Evolutionary conservation across 2,888 invertebrate genomes (phyloP), one percentile per base, ranked within the genome.

Genomic region (Neoitamus cyanurus): DNA sequence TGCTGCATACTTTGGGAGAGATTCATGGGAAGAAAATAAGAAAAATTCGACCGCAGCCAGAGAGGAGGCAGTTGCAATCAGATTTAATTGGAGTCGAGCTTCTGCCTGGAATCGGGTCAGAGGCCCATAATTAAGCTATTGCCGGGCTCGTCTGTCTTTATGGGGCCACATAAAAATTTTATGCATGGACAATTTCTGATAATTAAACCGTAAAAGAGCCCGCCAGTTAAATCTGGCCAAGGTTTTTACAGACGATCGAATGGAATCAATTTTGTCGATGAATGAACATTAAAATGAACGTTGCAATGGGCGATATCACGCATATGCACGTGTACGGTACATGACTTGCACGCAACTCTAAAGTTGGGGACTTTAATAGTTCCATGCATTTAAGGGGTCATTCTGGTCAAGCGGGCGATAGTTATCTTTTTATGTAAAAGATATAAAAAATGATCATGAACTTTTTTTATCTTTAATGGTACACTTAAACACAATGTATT

Each of bases 41-140:
- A 58, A 58, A 20, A 58, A 42, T 42, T 42, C 42, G 13, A 42
- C 42, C 42, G 15, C n/a, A 42, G 7, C 25, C 25, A 58, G 20
- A 58, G 20, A 58, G 20, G 20, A 9, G 58, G 9, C 58, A 58
- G 7, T 42, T 42, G 42, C 42, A 42, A 58, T 58, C 58, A 20
- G 58, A 58, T 15, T 58, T 58, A 58, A 58, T 58, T 58, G 58
- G 20, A 58, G 58, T 20, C 20, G 25, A 25, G 58, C 58, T 58
- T 58, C 58, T 20, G 20, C 58, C 42, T n/a, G 20, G 58, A 58
- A 58, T 15, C 25, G 58, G 58, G 58, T 58, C 58, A 58, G 58
- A 58, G 58, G 58, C 58, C 58, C 58, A 58, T 58, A 58, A 58
- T 58, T 58, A 58, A 58, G 58, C 58, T 58, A 58, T 58, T 58